Evolutionary conservation across 2,113 vertebrate species (phyloP), one percentile per base, ranked within the genome.

Genomic region (Hassar affinis): DNA sequence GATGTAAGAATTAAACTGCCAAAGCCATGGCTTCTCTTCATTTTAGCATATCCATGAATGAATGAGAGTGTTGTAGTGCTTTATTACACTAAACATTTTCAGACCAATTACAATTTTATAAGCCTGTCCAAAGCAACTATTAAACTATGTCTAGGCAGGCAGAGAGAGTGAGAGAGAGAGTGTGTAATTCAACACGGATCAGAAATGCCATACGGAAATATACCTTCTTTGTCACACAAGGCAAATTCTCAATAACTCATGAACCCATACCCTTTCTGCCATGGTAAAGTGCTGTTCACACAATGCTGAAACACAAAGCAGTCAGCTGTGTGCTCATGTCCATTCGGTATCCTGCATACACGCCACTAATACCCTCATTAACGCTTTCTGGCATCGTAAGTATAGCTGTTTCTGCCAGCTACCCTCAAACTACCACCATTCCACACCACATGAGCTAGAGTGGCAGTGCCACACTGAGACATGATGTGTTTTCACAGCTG

Each of bases 401-500:
- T 69, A 72, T 52, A 47, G 15, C 66, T 69, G 33, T 27, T 61
- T 54, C 68, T n/a, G 52, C 66, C 66, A 72, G 64, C 66, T 27
- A 54, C 49, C 38, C 47, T 81, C 22, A 81, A 51, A 49, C 30
- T 45, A 51, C 51, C 66, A 82, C 52, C 68, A 74, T 71, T 59
- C 42, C 27, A 57, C 35, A 11, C 56, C 80, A 38, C n/a, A 74
- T 22, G 11, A n/a, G 33, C 12, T 27, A 8, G 78, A 88, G 62
- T 81, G 78, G 35, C 81, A 86, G 61, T 78, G 66, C 78, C 69
- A 85, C 82, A 61, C 76, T 22, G 81, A 87, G 78, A 49, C 79
- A 45, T 62, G 49, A 8, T 57, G 82, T 88, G 87, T 91, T 93
- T 88, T 86, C 82, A 92, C 90, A 92, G 87, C 77, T 91, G 90